A percentile compares a stretch with the other conserved stretches of the same genome.
Conservation (phyloP, 2,797 vertebrate genomes). For the Molossus molossus region DNA sequence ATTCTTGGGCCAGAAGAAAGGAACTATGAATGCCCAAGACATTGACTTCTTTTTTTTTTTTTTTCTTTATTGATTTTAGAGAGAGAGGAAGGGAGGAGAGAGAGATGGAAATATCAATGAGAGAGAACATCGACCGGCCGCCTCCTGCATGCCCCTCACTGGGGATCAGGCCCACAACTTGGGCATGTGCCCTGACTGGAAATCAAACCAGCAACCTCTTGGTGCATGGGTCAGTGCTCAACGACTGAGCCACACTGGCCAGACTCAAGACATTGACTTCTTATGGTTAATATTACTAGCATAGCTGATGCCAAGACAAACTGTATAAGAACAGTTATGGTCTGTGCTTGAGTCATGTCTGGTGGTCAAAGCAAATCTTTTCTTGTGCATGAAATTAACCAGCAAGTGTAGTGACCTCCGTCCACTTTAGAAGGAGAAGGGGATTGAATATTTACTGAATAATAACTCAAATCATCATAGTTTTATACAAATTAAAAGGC, state of each 20-base stretch:
- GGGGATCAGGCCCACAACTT: no score
- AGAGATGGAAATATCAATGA: no score
- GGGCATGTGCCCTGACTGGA: no score
- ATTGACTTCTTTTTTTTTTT: not conserved
- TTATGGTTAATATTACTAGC: not conserved
- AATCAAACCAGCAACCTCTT: no score
- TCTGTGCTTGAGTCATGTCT: not conserved
- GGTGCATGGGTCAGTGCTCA: no score
- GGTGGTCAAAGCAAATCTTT: not conserved
- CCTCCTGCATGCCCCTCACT: no score
- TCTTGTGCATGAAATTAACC: not conserved
- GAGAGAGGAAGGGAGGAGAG: no score
- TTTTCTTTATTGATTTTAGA: no score
- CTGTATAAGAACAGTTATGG: not conserved
- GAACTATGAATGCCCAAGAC: rapidly evolving
- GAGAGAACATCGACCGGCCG: no score
- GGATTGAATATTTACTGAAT: not conserved
- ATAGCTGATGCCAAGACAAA: not conserved
- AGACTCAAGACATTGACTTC: not conserved
- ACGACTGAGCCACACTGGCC: no score
- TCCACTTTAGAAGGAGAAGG: not conserved
- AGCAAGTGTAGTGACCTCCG: not conserved
- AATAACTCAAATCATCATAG: not conserved
- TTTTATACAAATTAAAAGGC: not conserved
- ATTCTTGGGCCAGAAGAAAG: not conserved